Evolutionary conservation across 2,113 vertebrate species (phyloP).

Genomic region (Grammomys dolichurus): DNA sequence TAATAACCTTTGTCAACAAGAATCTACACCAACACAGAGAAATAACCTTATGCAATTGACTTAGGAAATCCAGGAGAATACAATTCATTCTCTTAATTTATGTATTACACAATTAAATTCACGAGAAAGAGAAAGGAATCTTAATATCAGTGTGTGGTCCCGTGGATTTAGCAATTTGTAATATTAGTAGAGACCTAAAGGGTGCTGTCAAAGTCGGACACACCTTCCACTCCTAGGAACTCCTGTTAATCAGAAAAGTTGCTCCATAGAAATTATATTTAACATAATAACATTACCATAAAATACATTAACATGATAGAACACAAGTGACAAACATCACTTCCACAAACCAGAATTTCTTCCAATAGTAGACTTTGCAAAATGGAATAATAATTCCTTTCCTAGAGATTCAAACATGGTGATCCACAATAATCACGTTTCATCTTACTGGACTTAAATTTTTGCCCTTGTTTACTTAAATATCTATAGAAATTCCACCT

Average conservation of each 20-base stretch:
- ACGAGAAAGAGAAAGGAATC: conserved; percentile 18
- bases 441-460: not conserved
- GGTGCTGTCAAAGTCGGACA: not conserved
- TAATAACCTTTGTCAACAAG: not conserved
- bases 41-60: not conserved
- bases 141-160: not conserved
- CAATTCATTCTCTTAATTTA: conserved; percentile 2
- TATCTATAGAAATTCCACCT: not conserved
- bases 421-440: not conserved
- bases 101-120: not conserved
- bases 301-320: not conserved
- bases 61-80: conserved; percentile 14
- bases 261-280: not conserved
- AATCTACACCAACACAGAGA: not conserved
- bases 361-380: not conserved
- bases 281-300: no score
- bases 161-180: not conserved
- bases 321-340: not conserved
- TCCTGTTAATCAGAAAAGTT: not conserved
- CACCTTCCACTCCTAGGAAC: not conserved
- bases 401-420: not conserved
- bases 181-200: not conserved
- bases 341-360: not conserved
- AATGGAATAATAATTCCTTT: not conserved
- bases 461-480: not conserved